Percentiles rank a stretch among this genome's conserved stretches.
Conservation (phyloP, 2,888 invertebrate species). For the Tinea semifulvella region DNA sequence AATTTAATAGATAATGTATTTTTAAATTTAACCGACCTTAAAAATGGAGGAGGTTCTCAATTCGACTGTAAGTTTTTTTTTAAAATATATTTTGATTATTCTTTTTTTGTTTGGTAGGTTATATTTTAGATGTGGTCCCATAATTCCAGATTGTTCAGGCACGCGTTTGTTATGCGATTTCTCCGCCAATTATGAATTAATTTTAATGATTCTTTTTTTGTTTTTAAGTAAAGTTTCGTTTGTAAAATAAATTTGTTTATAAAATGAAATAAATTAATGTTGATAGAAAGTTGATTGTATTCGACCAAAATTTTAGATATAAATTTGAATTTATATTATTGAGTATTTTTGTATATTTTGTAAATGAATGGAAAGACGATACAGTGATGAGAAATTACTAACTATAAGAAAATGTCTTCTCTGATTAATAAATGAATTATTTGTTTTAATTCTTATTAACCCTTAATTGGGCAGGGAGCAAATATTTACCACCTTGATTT, state of each 20-base stretch:
- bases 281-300: not conserved
- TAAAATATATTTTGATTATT: no score
- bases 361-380: conserved; percentile 42
- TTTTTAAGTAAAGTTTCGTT: not conserved
- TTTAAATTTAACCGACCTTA: no score
- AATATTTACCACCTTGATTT: no score
- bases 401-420: not conserved
- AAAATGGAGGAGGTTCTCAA: no score
- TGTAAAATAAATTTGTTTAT: not conserved
- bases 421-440: not conserved
- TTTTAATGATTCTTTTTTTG: no score
- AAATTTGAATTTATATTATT: conserved; percentile 7
- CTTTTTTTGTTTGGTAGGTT: no score
- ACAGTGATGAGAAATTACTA: conserved; percentile 33
- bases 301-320: conserved; percentile 3
- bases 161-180: no score
- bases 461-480: no score
- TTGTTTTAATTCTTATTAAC: not conserved
- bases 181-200: no score
- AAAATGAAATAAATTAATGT: not conserved
- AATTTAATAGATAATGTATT: not conserved
- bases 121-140: no score
- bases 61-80: no score
- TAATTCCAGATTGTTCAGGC: no score
- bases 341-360: conserved; percentile 21